Evolutionary conservation across 2,797 vertebrate species (phyloP).

Genomic region (Chelonia mydas): DNA sequence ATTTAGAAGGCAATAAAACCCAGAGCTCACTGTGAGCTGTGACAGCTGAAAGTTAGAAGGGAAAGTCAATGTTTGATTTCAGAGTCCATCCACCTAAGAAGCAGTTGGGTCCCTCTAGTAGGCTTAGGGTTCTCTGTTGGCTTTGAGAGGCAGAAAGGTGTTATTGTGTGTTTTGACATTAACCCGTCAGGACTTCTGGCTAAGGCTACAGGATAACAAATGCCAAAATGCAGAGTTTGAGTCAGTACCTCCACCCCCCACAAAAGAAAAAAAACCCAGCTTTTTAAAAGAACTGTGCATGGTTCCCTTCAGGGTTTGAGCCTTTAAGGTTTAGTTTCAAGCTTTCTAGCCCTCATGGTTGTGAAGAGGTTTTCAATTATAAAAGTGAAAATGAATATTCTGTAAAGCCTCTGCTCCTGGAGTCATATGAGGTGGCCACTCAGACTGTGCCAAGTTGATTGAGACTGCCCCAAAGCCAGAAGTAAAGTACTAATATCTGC

Average conservation of each 20-base stretch:
- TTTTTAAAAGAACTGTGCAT: background rate
- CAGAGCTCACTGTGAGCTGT: background rate
- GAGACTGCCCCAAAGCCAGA: background rate
- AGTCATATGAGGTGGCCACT: too few relatives aligned
- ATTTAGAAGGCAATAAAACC: conserved; percentile 25
- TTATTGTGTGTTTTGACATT: background rate
- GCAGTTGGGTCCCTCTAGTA: background rate
- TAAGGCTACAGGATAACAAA: background rate
- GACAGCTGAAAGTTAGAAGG: conserved; percentile 20
- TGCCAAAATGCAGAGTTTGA: background rate
- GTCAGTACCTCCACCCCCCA: background rate
- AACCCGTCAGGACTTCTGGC: background rate
- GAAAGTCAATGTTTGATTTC: background rate
- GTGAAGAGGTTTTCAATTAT: background rate
- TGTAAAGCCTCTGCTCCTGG: too few relatives aligned
- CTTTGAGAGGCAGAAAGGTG: background rate
- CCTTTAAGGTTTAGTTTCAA: background rate
- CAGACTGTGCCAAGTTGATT: too few relatives aligned
- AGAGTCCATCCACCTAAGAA: background rate
- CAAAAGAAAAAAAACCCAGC: background rate
- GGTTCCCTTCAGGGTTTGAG: background rate
- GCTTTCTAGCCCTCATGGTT: background rate
- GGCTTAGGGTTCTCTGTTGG: background rate
- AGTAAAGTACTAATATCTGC: background rate
- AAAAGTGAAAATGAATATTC: background rate